Evolutionary conservation across 2,888 invertebrate species (phyloP), one percentile per base, ranked within the genome.

Genomic region (Platycheirus rosarum): DNA sequence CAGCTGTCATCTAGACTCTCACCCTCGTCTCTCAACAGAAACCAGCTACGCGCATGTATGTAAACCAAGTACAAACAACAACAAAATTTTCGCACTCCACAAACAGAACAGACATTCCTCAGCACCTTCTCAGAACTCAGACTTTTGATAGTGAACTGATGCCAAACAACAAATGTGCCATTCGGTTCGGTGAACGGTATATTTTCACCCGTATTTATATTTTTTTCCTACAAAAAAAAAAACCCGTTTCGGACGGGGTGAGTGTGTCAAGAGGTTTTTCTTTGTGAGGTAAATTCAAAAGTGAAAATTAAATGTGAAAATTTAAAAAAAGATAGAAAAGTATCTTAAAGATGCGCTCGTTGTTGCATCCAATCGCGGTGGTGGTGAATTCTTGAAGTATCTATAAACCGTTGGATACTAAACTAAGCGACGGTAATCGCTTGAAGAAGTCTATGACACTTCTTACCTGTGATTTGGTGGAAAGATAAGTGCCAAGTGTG

Each of bases 131-230:
- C 80, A 76, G 80, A 73, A 51, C 70, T 80, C 80, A 76, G 80
- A 73, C 77, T 82, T 60, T 66, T 82, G 82, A 82, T 77, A 82
- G 82, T 76, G 82, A 77, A 77, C 77, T 77, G 76, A 82, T 73
- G 82, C 82, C 71, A 82, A 73, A 76, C 66, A 76, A 80, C 70
- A 80, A 76, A 80, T 76, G 80, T 80, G 76, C 76, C 70, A 76
- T 71, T 80, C 80, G 80, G 80, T 80, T 70, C 77, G 77, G 71
- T 77, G 82, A 66, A 76, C 82, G 77, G 77, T 68, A 57, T 68
- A 57, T 77, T 48, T 73, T 82, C 82, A 73, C 82, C 71, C 49
- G 69, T 71, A 73, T 82, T 77, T 73, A 46, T 68, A 76, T 77
- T 82, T 77, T 71, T 76, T 60, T 60, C 60, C 46, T 76, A 57